Percentiles rank a stretch among this genome's conserved stretches.
phyloP scores from a whole-genome alignment of 2,888 invertebrate species.

The Amiota communis region DNA sequence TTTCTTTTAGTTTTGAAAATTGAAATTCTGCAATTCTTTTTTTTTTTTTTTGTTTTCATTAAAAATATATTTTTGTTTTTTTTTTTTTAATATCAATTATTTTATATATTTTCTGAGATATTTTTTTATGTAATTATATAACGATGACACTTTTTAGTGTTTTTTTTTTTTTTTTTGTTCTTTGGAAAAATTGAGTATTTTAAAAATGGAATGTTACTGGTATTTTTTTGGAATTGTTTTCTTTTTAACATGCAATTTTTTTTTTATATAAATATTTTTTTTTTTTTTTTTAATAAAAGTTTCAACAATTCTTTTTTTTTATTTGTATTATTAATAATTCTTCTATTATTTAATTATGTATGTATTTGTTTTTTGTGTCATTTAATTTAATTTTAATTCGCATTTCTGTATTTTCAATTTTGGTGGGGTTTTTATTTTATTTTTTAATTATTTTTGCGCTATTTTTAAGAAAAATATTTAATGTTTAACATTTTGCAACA shows the following conservation, averaged over 20 bases:
- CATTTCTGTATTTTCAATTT: conserved; percentile 42
- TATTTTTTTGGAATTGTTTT: too few relatives aligned
- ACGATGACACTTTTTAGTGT: too few relatives aligned
- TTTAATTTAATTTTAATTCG: background rate
- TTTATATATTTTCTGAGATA: background rate
- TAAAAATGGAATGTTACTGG: too few relatives aligned
- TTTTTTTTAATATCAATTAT: background rate
- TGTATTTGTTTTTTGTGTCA: background rate
- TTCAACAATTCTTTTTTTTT: background rate
- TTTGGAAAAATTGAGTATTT: too few relatives aligned
- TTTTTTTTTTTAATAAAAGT: conserved; percentile 1
- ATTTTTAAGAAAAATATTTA: too few relatives aligned
- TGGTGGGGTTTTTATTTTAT: conserved; percentile 59
- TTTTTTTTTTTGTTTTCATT: background rate
- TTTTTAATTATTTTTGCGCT: conserved; percentile 27
- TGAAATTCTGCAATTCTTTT: background rate
- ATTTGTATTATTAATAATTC: too few relatives aligned
- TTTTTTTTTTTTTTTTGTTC: too few relatives aligned
- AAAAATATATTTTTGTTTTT: conserved; percentile 8
- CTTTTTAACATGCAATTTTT: conserved; percentile 1
- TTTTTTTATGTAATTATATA: too few relatives aligned
- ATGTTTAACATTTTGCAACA: conserved; percentile 15
- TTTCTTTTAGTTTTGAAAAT: conserved; percentile 12
- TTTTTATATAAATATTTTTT: too few relatives aligned
- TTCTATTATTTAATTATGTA: too few relatives aligned